These are phyloP conservation scores for Osmerus mordax DNA, from an alignment of 2,113 vertebrate species.

Conservation along the genomic window DNA sequence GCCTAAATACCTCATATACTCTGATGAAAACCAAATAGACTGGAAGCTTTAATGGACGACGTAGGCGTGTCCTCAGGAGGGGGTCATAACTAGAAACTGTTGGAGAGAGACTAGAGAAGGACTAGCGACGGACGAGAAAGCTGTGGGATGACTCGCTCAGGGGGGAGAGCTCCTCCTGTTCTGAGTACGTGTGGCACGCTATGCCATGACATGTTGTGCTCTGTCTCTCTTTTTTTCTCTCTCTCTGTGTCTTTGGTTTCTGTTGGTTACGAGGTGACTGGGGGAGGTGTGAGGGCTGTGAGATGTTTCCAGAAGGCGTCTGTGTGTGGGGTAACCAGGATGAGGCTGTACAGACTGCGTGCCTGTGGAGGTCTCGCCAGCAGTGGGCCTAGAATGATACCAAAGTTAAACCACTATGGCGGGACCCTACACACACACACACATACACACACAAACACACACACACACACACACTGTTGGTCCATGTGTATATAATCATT, in stretches of 20 bases:
- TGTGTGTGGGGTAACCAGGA: conserved; percentile 2
- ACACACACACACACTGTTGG: conserved; percentile 44
- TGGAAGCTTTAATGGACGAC: conserved; percentile 45
- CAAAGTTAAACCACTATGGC: conserved; percentile 65
- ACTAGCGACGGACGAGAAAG: too few relatives aligned
- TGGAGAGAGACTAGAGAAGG: background rate
- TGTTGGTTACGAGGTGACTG: background rate
- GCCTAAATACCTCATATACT: conserved; percentile 80
- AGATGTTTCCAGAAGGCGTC: background rate
- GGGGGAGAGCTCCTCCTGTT: background rate
- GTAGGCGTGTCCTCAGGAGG: conserved; percentile 13
- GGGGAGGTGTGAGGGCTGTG: background rate
- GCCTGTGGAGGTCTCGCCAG: conserved; percentile 50
- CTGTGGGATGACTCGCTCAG: too few relatives aligned
- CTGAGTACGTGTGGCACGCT: background rate
- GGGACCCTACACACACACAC: conserved; percentile 40
- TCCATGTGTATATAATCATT: conserved; percentile 65
- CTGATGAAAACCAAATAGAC: conserved; percentile 79
- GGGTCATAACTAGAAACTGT: conserved; percentile 19
- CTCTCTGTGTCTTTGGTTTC: background rate
- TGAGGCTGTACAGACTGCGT: conserved; percentile 41
- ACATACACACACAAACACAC: conserved; percentile 35
- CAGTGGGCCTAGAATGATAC: conserved; percentile 67
- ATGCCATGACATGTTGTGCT: background rate
- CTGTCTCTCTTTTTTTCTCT: background rate